These are phyloP conservation scores for Rhinoptilus africanus DNA, from an alignment of 2,113 vertebrate genomes.

Conservation along the genomic window DNA sequence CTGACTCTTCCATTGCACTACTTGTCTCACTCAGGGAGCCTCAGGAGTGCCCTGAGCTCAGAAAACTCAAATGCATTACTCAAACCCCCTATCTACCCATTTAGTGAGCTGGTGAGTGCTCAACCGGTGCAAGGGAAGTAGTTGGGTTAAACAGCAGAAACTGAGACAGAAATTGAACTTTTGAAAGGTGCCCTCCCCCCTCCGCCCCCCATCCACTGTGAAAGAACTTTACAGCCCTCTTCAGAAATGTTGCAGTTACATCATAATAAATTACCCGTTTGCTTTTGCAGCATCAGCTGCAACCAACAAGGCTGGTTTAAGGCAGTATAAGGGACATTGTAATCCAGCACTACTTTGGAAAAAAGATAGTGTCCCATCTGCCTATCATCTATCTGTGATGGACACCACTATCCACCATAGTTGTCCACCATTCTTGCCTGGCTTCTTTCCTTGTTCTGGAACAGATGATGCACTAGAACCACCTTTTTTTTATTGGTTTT, in stretches of 20 bases:
- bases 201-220: rapidly evolving
- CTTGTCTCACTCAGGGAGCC: background rate
- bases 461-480: background rate
- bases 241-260: background rate
- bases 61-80: background rate
- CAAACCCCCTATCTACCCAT: background rate
- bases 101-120: background rate
- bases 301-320: background rate
- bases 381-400: background rate
- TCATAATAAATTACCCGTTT: background rate
- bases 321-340: background rate
- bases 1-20: background rate
- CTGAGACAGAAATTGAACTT: background rate
- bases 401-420: background rate
- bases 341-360: background rate
- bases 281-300: background rate
- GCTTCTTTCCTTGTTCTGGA: background rate
- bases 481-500: rapidly evolving
- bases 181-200: rapidly evolving
- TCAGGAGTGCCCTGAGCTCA: background rate
- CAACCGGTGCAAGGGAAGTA: background rate
- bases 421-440: background rate
- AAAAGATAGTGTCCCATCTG: background rate
- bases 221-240: background rate
- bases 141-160: background rate